Percentiles rank a stretch among this genome's conserved stretches.
These are phyloP conservation scores for Chrysogorgia sp. DNA, from an alignment of 92 coral and sea anemone species.

Conservation along the genomic window DNA sequence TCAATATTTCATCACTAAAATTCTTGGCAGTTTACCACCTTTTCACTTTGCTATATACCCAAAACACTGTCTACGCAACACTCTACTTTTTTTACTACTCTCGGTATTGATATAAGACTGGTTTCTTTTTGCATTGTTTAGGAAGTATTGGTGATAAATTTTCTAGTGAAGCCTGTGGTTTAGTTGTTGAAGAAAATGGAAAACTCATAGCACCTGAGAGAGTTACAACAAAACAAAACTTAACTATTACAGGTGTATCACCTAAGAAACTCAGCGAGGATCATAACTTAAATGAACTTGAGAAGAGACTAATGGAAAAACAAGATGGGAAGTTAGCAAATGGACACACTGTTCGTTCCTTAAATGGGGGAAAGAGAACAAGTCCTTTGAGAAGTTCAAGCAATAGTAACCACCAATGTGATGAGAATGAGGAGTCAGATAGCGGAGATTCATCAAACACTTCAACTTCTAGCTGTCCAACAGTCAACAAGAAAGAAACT, in stretches of 20 bases:
- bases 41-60: too few species aligned
- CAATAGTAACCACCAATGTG: constrained; percentile 66
- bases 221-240: constrained; percentile 5
- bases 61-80: too few species aligned
- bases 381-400: constrained; percentile 60
- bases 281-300: constrained; percentile 98
- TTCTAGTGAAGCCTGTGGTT: constrained; percentile 43
- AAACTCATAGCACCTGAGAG: constrained; percentile 64
- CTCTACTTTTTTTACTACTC: too few species aligned
- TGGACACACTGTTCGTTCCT: constrained; percentile 43
- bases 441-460: constrained; percentile 91
- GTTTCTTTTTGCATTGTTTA: constrained; percentile 13
- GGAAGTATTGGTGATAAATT: constrained; percentile 77
- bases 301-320: constrained; percentile 18
- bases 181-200: constrained; percentile 79
- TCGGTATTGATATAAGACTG: not conserved
- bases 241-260: constrained; percentile 32
- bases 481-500: constrained; percentile 85
- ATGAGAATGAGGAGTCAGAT: constrained; percentile 85
- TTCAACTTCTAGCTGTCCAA: constrained; percentile 71
- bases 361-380: constrained; percentile 58
- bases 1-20: too few species aligned
- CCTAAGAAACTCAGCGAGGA: constrained; percentile 90
- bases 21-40: too few species aligned
- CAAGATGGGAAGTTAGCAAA: constrained; percentile 22